Conservation (phyloP, 2,888 invertebrate species). For the Venustoraphidia nigricollis region DNA sequence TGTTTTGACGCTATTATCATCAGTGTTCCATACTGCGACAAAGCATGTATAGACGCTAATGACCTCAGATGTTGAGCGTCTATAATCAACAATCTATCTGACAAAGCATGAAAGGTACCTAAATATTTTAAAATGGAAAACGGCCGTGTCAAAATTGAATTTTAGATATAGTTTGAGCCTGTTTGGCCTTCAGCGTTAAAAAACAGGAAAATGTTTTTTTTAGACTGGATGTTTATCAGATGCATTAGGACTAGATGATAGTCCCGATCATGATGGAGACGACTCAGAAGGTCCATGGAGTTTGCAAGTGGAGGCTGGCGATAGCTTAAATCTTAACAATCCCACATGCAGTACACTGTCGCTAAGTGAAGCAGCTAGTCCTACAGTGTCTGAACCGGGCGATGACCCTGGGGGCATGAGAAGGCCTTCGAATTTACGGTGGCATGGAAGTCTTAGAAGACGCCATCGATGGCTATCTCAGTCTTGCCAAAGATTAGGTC, state of each 20-base stretch:
- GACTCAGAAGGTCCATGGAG: constrained; percentile 30
- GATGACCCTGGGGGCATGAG: constrained; percentile 11
- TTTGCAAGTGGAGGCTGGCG: constrained; percentile 11
- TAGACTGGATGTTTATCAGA: constrained; percentile 60
- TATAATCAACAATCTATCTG: too few species aligned
- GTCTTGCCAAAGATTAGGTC: constrained; percentile 26
- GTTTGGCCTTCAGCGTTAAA: too few species aligned
- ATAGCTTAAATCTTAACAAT: constrained; percentile 13
- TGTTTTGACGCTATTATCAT: too few species aligned
- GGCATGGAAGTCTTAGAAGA: constrained; percentile 17
- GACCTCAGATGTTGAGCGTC: too few species aligned
- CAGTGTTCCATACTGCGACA: too few species aligned
- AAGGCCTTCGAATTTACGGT: constrained; percentile 23
- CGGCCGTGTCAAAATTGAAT: too few species aligned
- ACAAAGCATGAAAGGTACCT: too few species aligned
- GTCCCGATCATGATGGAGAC: constrained; percentile 31
- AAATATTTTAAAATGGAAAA: too few species aligned
- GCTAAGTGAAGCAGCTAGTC: constrained; percentile 11
- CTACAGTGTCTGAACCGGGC: constrained; percentile 4
- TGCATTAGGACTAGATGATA: constrained; percentile 43
- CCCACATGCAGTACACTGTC: constrained; percentile 9
- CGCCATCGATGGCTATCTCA: constrained; percentile 16
- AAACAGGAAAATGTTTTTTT: constrained; percentile 5
- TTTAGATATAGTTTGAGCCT: too few species aligned
- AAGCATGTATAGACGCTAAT: too few species aligned